These are phyloP conservation scores for Corticium candelabrum DNA, from an alignment of 37 sponge, comb jelly and placozoan genomes.

Conservation along the genomic window DNA sequence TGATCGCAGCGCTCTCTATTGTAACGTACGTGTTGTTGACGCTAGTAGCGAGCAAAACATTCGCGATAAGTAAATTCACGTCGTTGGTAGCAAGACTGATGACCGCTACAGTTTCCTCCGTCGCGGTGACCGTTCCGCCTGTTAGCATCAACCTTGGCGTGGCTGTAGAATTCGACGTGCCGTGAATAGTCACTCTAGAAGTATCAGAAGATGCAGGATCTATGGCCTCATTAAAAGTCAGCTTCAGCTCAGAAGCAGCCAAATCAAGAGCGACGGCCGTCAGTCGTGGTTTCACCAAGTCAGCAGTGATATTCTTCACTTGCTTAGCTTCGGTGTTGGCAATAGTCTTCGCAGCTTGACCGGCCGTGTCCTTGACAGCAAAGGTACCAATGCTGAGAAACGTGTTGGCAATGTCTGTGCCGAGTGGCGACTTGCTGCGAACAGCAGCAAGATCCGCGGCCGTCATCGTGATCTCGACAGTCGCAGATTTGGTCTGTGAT, in stretches of 20 bases:
- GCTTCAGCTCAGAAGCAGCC: background rate
- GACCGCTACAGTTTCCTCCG: background rate
- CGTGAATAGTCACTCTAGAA: constrained; percentile 47
- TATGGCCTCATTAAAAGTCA: constrained; percentile 11
- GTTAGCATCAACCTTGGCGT: no score
- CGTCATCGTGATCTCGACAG: background rate
- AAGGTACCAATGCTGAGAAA: constrained; percentile 2
- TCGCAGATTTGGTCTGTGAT: background rate
- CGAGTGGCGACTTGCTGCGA: constrained; percentile 29
- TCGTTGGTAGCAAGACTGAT: background rate
- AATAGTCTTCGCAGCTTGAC: background rate
- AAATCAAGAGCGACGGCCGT: constrained; percentile 7
- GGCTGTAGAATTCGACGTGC: constrained; percentile 10
- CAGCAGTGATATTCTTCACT: constrained; percentile 13
- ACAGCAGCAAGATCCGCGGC: constrained; percentile 43
- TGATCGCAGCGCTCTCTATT: background rate
- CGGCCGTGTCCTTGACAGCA: constrained; percentile 18
- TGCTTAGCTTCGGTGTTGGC: background rate
- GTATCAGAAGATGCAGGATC: constrained; percentile 13
- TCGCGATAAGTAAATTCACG: background rate
- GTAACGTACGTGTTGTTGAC: background rate
- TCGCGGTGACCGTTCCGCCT: background rate
- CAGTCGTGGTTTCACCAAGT: constrained; percentile 9
- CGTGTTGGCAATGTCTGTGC: background rate
- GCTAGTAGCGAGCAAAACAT: background rate